A percentile compares a stretch with the other conserved stretches of the same genome.
Evolutionary conservation across 35 echinoderm and acorn worm species (phyloP).

Genomic region (Ptychodera flava): DNA sequence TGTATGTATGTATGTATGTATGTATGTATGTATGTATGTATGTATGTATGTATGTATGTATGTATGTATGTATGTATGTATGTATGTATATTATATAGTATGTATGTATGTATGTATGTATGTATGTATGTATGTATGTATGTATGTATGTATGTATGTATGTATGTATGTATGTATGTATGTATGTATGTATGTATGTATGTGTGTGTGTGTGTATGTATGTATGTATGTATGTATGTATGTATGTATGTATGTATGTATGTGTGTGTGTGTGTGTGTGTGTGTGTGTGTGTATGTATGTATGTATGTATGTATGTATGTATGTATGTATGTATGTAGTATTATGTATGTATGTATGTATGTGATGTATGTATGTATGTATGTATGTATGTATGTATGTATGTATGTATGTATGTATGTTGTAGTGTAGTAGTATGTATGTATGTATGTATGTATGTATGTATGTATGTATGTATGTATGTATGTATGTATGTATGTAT

Average conservation of each 20-base stretch:
- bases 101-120: neutral
- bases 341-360: too few species aligned
- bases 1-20: neutral
- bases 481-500: conserved; percentile 2
- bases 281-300: neutral
- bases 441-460: conserved; percentile 2
- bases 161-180: neutral
- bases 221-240: neutral
- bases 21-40: neutral
- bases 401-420: neutral
- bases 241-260: conserved; percentile 2
- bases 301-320: neutral
- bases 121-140: neutral
- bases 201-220: neutral
- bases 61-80: neutral
- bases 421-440: neutral
- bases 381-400: too few species aligned
- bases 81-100: conserved; percentile 2
- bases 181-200: neutral
- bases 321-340: too few species aligned
- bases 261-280: neutral
- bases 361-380: too few species aligned
- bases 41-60: neutral
- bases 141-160: neutral
- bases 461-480: conserved; percentile 2